Evolutionary conservation across 2,888 invertebrate genomes (phyloP), one percentile per base, ranked within the genome.

Genomic region (Cryptus armator): DNA sequence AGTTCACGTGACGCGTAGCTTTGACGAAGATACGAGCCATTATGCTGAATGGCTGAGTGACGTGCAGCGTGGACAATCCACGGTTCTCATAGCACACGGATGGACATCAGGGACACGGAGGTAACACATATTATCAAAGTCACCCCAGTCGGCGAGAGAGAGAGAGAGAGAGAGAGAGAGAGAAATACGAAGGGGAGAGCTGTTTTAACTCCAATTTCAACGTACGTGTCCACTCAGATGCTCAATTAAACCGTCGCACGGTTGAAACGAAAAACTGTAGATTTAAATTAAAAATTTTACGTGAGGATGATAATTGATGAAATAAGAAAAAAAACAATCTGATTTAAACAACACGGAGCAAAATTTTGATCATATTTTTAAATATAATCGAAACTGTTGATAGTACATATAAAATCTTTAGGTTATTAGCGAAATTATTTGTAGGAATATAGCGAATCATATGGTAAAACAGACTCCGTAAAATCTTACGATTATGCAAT

Each of bases 21-120:
- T 24, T 32, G 71, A 53, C 70, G 59, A 80, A 84, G 19, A 82
- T 83, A 80, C 37, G 44, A 29, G 53, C 74, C 83, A 80, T 83
- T 80, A 64, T 75, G 70, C 16, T 70, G 79, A 75, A 83, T 79
- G 62, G 46, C 48, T 68, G 79, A 83, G 51, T 14, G 48, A 48
- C 14, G 68, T 68, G 16, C 32, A 4, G 48, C 44, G 46, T 46
- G 67, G 44, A 56, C 56, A 77, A 19, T 44, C 56, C 19, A 19
- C 77, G 67, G 44, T 16, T 67, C 68, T 59, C 53, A 56, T 68
- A 68, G 67, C 53, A 67, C 24, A 77, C 56, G 68, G 29, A 44
- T 24, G 19, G 29, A 24, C 46, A 37, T 37, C 6, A 37, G 37
- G 37, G 37, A 24, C 12, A 12, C 29, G 43, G 67, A 56, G 56